phyloP scores from a whole-genome alignment of 1,140 invertebrate genomes.

The Eurosta solidaginis region DNA sequence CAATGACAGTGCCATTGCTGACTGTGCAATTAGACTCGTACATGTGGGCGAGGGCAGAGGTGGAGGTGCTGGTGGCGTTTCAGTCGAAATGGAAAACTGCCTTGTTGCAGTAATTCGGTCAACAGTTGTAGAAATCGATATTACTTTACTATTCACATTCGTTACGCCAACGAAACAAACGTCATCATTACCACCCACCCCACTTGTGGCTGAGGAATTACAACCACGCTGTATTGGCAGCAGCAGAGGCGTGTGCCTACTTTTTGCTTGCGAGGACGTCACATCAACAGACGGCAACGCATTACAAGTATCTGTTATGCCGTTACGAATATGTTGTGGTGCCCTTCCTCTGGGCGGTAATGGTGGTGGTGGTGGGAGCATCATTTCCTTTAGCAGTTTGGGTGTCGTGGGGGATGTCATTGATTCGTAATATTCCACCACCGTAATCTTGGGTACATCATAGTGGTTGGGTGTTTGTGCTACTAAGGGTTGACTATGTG shows the following conservation, averaged over 20 bases:
- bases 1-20: constrained; percentile 10
- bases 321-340: not conserved
- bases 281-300: not conserved
- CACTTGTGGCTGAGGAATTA: not conserved
- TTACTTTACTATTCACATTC: constrained; percentile 30
- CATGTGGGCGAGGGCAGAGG: not conserved
- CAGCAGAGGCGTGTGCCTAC: not conserved
- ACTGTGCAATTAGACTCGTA: constrained; percentile 31
- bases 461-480: constrained; percentile 15
- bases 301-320: constrained; percentile 5
- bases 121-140: constrained; percentile 47
- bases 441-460: constrained; percentile 8
- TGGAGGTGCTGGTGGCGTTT: not conserved
- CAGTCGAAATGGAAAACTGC: constrained; percentile 49
- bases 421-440: constrained; percentile 30
- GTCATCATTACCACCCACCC: not conserved
- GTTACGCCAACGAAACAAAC: not conserved
- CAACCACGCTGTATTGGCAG: not conserved
- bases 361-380: constrained; percentile 5
- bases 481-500: constrained; percentile 27
- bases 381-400: not conserved
- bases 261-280: not conserved
- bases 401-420: not conserved
- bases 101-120: constrained; percentile 53
- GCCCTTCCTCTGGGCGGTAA: not conserved